Base-by-base conservation (phyloP, 2,888 invertebrate species). In the Beris chalybata region DNA sequence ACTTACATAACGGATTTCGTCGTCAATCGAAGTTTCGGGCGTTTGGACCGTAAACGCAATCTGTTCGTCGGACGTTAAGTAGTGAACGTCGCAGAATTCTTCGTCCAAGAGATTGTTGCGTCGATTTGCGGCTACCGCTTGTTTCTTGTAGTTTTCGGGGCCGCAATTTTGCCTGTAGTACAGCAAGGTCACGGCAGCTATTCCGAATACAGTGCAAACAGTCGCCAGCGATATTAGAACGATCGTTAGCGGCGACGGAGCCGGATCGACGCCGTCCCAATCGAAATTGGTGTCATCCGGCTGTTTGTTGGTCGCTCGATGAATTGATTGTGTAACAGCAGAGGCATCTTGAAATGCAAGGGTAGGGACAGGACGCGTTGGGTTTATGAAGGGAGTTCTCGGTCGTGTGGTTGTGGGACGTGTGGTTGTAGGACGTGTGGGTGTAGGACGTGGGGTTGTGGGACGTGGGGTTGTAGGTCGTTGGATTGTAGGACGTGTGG, bases 11-110 rank as follows among this genome's bases (percentile, higher is more conserved):
- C 22, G 22, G 22, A 22, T 22, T 22, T 22, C 22, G 22, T 22
- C 22, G 22, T 22, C 22, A 22, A 22, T 3, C 22, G 22, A n/a
- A 54, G n/a, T 54, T 61, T 44, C 13, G 15, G 9, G 47, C 15
- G 58, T 66, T 64, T 69, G 69, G 9, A 70, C 9, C 11, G 66
- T 69, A 59, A 70, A 70, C 65, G 69, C 69, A 11, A 70, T 63
- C 15, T 70, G 65, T 48, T 71, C 71, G 30, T 70, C 69, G 4
- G 38, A 54, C n/a, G 71, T 70, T 45, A 71, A 64, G 61, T 66
- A 71, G 5, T 67, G 65, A 5, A 71, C 67, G 54, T 71, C 71
- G 50, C 71, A 70, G 48, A 69, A 71, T 53, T 71, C 69, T 38
- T 45, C 43, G n/a, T 47, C 4, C 7, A 7, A 11, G 4, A n/a